phyloP scores from a whole-genome alignment of 2,888 invertebrate genomes.

The Pristionchus mayeri region DNA sequence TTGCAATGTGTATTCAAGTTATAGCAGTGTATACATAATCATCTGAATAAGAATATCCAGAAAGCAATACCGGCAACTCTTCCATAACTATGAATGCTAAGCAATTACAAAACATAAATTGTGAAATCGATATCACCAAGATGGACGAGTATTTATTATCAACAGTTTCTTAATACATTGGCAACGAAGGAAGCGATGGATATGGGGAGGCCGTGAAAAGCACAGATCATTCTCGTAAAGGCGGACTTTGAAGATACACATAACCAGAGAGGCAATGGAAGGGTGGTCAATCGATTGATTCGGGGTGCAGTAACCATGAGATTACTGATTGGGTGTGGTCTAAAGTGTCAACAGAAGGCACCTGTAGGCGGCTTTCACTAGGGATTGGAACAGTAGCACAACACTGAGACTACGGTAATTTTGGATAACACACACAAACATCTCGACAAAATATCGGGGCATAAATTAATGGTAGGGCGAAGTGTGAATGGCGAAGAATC shows the following conservation, averaged over 20 bases:
- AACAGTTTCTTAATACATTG: not conserved
- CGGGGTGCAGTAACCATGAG: constrained; percentile 10
- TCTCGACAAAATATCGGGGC: not conserved
- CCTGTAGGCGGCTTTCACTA: not conserved
- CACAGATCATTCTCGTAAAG: constrained; percentile 28
- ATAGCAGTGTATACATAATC: no score
- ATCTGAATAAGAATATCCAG: no score
- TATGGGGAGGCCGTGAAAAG: not conserved
- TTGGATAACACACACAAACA: not conserved
- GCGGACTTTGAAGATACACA: not conserved
- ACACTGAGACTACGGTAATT: constrained; percentile 18
- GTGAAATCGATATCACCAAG: no score
- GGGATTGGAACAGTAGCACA: not conserved
- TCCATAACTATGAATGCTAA: no score
- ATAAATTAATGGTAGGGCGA: not conserved
- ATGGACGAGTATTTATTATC: constrained; percentile 21
- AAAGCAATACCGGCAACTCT: no score
- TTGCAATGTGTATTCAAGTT: no score
- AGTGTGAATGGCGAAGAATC: constrained; percentile 44
- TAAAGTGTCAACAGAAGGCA: not conserved
- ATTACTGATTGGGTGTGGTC: not conserved
- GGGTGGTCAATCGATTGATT: not conserved
- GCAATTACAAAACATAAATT: no score
- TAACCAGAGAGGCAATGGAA: constrained; percentile 2
- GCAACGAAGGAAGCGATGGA: not conserved